A percentile compares a stretch with the other conserved stretches of the same genome.
These are phyloP conservation scores for Procambarus virginalis DNA, from an alignment of 1,140 invertebrate genomes.

Conservation along the genomic window DNA sequence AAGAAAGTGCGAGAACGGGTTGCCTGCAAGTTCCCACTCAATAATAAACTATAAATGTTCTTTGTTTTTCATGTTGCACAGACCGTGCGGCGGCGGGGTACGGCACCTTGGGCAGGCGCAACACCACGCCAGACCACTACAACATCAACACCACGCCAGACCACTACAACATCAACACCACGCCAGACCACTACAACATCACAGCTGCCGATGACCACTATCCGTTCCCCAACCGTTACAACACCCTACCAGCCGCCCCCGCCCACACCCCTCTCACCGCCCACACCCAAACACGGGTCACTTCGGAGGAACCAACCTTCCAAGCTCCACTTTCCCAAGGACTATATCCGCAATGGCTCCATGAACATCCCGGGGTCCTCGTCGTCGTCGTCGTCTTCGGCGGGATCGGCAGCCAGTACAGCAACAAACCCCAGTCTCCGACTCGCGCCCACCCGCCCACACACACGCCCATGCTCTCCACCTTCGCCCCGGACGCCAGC, in stretches of 20 bases:
- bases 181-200: constrained; percentile 66
- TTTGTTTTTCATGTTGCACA: background rate
- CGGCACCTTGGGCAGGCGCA: constrained; percentile 59
- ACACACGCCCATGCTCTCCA: constrained; percentile 66
- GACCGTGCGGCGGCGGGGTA: constrained; percentile 48
- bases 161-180: constrained; percentile 37
- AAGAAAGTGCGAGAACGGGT: too few species aligned
- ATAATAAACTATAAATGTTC: too few species aligned
- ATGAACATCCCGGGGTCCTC: constrained; percentile 55
- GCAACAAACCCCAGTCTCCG: constrained; percentile 55
- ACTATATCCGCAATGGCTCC: constrained; percentile 70
- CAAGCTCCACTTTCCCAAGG: constrained; percentile 70
- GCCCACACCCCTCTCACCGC: constrained; percentile 51
- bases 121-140: constrained; percentile 59
- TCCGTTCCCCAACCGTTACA: constrained; percentile 53
- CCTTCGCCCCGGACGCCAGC: constrained; percentile 62
- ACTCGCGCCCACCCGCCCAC: constrained; percentile 58
- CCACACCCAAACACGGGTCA: constrained; percentile 61
- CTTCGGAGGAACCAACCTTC: constrained; percentile 61
- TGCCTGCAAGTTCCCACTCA: too few species aligned
- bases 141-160: constrained; percentile 52
- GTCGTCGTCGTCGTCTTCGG: constrained; percentile 17
- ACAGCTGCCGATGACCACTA: constrained; percentile 45
- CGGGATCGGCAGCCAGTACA: constrained; percentile 31
- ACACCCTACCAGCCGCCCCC: constrained; percentile 48